A percentile compares a stretch with the other conserved stretches of the same genome.
These are phyloP conservation scores for Numenius phaeopus DNA, from an alignment of 2,797 vertebrate genomes.

Conservation along the genomic window DNA sequence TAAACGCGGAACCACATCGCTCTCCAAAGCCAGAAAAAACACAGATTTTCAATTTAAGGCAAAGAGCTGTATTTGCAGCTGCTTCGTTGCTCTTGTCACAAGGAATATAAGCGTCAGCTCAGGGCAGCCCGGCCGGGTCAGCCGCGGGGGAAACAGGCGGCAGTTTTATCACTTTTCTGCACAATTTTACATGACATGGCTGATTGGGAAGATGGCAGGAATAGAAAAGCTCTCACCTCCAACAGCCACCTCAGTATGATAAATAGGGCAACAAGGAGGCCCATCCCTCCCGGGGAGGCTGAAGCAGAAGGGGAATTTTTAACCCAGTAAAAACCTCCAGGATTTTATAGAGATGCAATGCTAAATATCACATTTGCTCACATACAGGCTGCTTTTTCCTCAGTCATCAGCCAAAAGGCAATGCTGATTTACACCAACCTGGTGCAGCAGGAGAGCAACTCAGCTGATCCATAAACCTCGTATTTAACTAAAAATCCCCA, in stretches of 20 bases:
- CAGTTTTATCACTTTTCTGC: conserved; percentile 45
- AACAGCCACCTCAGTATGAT: not conserved
- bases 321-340: not conserved
- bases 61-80: not conserved
- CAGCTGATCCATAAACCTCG: not conserved
- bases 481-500: not conserved
- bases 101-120: not conserved
- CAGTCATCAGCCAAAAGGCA: not conserved
- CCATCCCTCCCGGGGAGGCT: fast-evolving
- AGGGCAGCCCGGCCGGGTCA: not conserved
- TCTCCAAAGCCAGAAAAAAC: not conserved
- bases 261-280: not conserved
- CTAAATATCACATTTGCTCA: not conserved
- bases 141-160: not conserved
- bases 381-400: not conserved
- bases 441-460: not conserved
- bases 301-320: not conserved
- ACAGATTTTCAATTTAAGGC: not conserved
- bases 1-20: fast-evolving
- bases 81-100: conserved; percentile 57
- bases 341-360: not conserved
- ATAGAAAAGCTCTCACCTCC: conserved; percentile 36
- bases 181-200: conserved; percentile 47
- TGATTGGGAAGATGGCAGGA: conserved; percentile 27
- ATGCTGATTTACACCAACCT: not conserved